Conservation (phyloP, 2,797 vertebrate genomes). For the Lateolabrax maculatus region DNA sequence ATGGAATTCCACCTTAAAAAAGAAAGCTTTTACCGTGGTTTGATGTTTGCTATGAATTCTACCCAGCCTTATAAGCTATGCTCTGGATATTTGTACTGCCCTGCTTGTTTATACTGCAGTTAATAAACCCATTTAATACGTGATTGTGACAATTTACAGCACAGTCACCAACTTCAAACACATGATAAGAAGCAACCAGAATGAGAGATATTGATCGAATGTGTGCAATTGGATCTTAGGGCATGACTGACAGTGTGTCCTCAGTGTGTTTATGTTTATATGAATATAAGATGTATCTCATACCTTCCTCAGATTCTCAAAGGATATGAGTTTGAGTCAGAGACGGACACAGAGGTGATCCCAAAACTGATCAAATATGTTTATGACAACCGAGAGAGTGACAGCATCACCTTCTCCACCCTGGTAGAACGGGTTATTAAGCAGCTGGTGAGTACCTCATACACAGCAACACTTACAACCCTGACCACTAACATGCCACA, state of each 20-base stretch:
- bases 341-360: conserved; percentile 98
- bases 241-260: background rate
- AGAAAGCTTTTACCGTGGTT: background rate
- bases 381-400: conserved; percentile 93
- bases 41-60: background rate
- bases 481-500: background rate
- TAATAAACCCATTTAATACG: background rate
- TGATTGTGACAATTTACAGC: background rate
- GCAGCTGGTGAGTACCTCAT: conserved; percentile 90
- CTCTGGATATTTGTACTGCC: background rate
- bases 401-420: conserved; percentile 90
- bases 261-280: background rate
- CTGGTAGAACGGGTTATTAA: conserved; percentile 95
- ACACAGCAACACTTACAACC: background rate
- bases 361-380: conserved; percentile 97
- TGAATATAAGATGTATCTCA: background rate
- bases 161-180: background rate
- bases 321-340: conserved; percentile 97
- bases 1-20: background rate
- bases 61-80: no score
- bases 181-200: background rate
- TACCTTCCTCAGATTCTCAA: conserved; percentile 88
- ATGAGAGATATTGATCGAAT: background rate
- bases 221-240: background rate
- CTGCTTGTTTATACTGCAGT: background rate